phyloP scores from a whole-genome alignment of 2,113 vertebrate genomes.

The Misgurnus anguillicaudatus region DNA sequence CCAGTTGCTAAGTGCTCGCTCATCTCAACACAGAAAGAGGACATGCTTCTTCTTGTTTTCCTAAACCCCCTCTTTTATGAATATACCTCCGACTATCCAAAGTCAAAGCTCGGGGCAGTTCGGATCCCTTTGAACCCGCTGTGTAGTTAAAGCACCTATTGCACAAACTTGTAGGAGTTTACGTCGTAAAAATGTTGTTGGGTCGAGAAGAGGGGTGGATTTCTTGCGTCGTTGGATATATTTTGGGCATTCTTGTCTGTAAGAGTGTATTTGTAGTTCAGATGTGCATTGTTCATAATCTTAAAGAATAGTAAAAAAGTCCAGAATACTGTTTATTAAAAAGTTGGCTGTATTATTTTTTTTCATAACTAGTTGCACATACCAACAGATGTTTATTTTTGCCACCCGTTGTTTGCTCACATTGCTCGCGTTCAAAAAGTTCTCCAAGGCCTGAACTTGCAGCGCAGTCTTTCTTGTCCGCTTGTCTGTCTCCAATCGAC shows the following conservation, averaged over 20 bases:
- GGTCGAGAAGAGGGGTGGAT: constrained; percentile 17
- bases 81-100: constrained; percentile 41
- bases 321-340: neutral
- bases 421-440: constrained; percentile 7
- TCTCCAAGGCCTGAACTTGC: constrained; percentile 24
- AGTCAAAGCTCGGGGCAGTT: constrained; percentile 41
- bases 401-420: constrained; percentile 4
- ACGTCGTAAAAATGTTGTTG: constrained; percentile 24
- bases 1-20: constrained; percentile 28
- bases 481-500: constrained; percentile 50
- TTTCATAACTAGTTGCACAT: constrained; percentile 16
- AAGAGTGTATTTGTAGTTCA: no score
- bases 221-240: neutral
- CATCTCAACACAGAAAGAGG: neutral
- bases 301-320: neutral
- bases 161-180: constrained; percentile 33
- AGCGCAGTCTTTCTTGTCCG: constrained; percentile 25
- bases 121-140: constrained; percentile 39
- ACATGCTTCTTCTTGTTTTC: constrained; percentile 37
- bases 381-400: constrained; percentile 5
- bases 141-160: constrained; percentile 31
- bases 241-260: no score
- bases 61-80: constrained; percentile 41
- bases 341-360: neutral
- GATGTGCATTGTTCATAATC: no score